Base-by-base conservation (phyloP, 2,888 invertebrate genomes). In the Ormyrus rosae region DNA sequence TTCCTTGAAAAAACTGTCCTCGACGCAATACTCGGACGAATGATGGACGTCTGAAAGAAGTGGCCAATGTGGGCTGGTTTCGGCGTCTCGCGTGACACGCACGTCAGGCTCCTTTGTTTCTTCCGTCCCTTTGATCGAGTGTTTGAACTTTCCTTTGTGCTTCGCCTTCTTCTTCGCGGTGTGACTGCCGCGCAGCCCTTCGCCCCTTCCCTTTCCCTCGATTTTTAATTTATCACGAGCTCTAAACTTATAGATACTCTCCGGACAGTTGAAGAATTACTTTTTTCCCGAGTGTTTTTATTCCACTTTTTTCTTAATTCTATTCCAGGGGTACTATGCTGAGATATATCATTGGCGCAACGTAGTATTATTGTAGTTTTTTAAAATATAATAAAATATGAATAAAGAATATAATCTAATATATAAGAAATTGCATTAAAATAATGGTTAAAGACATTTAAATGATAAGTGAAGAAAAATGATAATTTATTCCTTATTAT, bases 41-140 rank as follows among this genome's bases (percentile, higher is more conserved):
- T 90, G 90, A 91, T 89, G 86, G 90, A 91, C 90, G 88, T 87
- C 85, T 90, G 89, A 90, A 90, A 89, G 90, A 90, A 90, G 90
- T 90, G 90, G 90, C 90, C 90, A 90, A 90, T 90, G 88, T 90
- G 90, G 90, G 90, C 85, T 87, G 90, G 88, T 88, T 89, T 88
- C 89, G 87, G 86, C 89, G 88, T 90, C 89, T 90, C 90, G 85
- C 87, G 89, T 90, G 90, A 90, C 90, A 90, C 86, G 86, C 88
- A 86, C 87, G 88, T 86, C 89, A 85, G 85, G 78, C 85, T 85
- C 87, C 87, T 84, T 90, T 90, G 89, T 90, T 90, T 89, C 87
- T 87, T 68, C 19, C 84, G 81, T 85, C 85, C 86, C 85, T 89
- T 89, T 89, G 88, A 89, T 89, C 87, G 89, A 89, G 87, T 85